Conservation (phyloP, 2,797 vertebrate species). For the Tapera naevia region DNA sequence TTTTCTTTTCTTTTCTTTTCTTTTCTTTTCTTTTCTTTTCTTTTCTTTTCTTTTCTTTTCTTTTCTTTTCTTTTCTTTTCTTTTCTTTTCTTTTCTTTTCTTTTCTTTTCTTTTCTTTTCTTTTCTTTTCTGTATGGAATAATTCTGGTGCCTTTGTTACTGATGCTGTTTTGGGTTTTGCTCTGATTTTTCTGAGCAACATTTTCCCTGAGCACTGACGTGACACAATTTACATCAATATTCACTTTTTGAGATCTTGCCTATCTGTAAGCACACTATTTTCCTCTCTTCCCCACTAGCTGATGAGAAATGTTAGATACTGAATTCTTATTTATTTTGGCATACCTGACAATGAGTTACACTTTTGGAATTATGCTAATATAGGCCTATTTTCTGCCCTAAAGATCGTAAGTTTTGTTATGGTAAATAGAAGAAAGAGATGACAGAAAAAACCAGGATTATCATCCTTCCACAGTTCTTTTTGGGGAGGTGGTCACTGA, state of each 20-base stretch:
- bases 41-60: neutral
- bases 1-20: neutral
- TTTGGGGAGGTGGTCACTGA: neutral
- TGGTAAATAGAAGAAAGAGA: neutral
- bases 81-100: neutral
- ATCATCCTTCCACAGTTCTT: neutral
- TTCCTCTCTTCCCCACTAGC: neutral
- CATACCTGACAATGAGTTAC: neutral
- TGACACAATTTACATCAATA: neutral
- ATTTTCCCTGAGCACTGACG: neutral
- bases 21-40: neutral
- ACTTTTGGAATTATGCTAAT: neutral
- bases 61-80: neutral
- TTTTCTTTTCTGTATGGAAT: neutral
- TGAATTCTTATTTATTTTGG: neutral
- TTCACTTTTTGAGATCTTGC: neutral
- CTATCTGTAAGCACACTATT: neutral
- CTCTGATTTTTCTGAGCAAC: neutral
- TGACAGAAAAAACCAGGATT: neutral
- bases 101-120: neutral
- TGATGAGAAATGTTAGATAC: neutral
- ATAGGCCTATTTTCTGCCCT: neutral
- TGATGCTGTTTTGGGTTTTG: neutral
- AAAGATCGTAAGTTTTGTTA: neutral
- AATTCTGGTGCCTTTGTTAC: neutral